Conservation (phyloP, 2,113 vertebrate genomes). For the Ophthalmolycus amberensis region DNA sequence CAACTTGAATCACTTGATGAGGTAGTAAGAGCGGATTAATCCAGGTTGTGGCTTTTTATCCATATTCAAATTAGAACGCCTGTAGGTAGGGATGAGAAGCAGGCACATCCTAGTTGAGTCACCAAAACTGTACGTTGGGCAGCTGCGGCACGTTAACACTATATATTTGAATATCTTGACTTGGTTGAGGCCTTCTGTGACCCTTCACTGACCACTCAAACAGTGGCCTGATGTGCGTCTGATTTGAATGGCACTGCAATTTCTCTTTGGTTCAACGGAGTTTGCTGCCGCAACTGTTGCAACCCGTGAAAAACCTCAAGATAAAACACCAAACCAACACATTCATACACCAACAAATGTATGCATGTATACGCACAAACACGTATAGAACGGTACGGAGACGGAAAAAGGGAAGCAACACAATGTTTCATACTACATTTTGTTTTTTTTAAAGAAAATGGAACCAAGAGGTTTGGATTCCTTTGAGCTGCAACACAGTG, state of each 20-base stretch:
- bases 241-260: conserved; percentile 29
- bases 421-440: conserved; percentile 5
- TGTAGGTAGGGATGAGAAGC: not conserved
- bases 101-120: not conserved
- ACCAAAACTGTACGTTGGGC: not conserved
- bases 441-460: not conserved
- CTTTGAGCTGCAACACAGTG: conserved; percentile 44
- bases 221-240: not conserved
- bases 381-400: not conserved
- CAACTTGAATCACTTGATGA: conserved; percentile 62
- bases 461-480: conserved; percentile 11
- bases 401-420: conserved; percentile 33
- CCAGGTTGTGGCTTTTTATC: conserved; percentile 62
- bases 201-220: conserved; percentile 15
- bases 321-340: conserved; percentile 19
- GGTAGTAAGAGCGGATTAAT: conserved; percentile 70
- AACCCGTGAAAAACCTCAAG: conserved; percentile 25
- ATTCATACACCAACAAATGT: not conserved
- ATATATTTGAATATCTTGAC: not conserved
- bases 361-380: conserved; percentile 3
- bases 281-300: conserved; percentile 60
- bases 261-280: conserved; percentile 70
- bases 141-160: not conserved
- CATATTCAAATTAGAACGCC: conserved; percentile 10
- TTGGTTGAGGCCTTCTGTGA: conserved; percentile 4